phyloP scores from a whole-genome alignment of 23 tunicate species.

The Trididemnum nubilum region DNA sequence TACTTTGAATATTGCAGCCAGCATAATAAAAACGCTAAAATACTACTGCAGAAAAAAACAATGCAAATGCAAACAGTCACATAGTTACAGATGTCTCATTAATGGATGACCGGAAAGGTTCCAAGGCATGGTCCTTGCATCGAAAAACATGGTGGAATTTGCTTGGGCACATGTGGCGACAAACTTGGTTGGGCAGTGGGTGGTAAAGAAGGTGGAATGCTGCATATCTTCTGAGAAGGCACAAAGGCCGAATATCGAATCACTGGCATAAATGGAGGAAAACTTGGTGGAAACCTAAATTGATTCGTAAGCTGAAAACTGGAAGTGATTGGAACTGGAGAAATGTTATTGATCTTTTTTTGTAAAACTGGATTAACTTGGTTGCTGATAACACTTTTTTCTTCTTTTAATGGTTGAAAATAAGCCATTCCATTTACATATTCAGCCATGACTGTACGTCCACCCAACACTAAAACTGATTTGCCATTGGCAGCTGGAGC shows the following conservation, averaged over 20 bases:
- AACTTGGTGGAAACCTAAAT: neutral
- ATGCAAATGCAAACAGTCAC: no score
- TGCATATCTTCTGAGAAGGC: conserved; percentile 1
- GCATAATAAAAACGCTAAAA: no score
- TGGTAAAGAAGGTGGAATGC: neutral
- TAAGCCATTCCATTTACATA: conserved; percentile 39
- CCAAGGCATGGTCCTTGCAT: neutral
- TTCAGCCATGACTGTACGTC: conserved; percentile 15
- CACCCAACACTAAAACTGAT: conserved; percentile 6
- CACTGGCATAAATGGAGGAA: neutral
- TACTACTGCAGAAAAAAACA: no score
- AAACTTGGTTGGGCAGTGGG: neutral
- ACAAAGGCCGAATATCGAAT: neutral
- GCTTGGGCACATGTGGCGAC: neutral
- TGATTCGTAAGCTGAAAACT: conserved; percentile 15
- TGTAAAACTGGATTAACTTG: neutral
- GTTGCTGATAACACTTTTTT: neutral
- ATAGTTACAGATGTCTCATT: neutral
- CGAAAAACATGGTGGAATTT: neutral
- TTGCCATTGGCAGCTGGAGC: no score
- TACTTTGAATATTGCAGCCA: no score
- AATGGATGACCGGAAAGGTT: neutral
- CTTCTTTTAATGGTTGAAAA: conserved; percentile 18
- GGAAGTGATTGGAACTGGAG: neutral
- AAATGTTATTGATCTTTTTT: neutral